These are phyloP conservation scores for Eulemur rufifrons DNA, from an alignment of 2,113 vertebrate species.

Conservation along the genomic window DNA sequence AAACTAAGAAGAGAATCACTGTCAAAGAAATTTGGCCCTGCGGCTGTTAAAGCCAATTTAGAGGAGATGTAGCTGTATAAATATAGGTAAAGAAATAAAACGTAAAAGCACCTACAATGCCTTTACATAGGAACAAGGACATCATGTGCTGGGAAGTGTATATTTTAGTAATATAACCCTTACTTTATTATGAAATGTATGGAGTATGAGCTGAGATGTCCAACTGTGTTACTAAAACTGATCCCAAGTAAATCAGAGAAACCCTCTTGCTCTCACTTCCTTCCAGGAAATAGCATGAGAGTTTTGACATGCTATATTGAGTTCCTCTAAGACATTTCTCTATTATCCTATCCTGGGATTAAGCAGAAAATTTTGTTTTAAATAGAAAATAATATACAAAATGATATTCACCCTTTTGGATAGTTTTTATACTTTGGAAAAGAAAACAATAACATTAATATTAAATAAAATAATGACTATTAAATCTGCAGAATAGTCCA, in stretches of 20 bases:
- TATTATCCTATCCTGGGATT: neutral
- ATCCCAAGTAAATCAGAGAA: neutral
- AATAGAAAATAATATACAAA: neutral
- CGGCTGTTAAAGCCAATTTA: neutral
- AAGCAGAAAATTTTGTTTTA: neutral
- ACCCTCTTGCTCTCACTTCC: neutral
- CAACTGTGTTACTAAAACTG: neutral
- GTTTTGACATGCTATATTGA: neutral
- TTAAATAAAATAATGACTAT: neutral
- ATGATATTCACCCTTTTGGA: neutral
- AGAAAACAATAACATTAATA: neutral
- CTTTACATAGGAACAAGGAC: neutral
- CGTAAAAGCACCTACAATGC: neutral
- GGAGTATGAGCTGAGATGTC: neutral
- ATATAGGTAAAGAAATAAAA: neutral
- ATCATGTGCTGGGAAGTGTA: neutral
- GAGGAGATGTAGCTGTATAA: neutral
- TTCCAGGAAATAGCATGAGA: neutral
- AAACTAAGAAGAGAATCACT: neutral
- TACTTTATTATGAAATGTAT: neutral
- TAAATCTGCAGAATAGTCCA: neutral
- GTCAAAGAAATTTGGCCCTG: neutral
- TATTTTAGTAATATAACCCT: neutral
- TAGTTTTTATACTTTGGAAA: neutral
- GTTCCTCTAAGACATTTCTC: neutral